phyloP scores from a whole-genome alignment of 2,113 vertebrate species.

The Mesoclemmys tuberculata region DNA sequence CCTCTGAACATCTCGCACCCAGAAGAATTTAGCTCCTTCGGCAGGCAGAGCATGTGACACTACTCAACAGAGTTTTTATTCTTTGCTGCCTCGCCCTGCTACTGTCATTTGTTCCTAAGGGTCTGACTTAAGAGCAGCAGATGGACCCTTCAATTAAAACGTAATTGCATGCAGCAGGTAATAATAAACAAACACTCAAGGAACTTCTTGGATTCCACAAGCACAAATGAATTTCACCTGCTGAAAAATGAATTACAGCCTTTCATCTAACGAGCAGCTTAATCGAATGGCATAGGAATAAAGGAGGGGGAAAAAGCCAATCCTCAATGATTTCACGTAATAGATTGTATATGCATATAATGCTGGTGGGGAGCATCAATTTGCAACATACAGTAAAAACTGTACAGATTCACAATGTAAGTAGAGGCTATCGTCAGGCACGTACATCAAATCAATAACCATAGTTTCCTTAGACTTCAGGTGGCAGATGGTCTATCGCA shows the following conservation, averaged over 20 bases:
- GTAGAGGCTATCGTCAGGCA: slow-evolving; percentile 26
- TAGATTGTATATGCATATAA: slow-evolving; percentile 56
- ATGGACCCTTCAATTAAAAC: slow-evolving; percentile 27
- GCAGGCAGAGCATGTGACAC: background rate
- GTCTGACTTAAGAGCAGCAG: slow-evolving; percentile 13
- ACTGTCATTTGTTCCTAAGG: background rate
- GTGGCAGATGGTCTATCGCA: slow-evolving; percentile 30
- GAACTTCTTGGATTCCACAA: slow-evolving; percentile 61
- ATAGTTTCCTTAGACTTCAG: slow-evolving; percentile 24
- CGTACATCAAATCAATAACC: slow-evolving; percentile 38
- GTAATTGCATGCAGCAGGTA: slow-evolving; percentile 54
- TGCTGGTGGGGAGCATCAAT: background rate
- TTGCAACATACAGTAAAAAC: slow-evolving; percentile 35
- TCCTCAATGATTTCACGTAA: slow-evolving; percentile 29
- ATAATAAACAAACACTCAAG: slow-evolving; percentile 59
- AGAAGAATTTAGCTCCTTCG: background rate
- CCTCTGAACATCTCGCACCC: background rate
- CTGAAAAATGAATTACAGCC: slow-evolving; percentile 53
- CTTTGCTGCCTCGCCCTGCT: background rate
- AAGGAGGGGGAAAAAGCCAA: slow-evolving; percentile 49
- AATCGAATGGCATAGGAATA: slow-evolving; percentile 48
- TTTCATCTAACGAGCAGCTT: slow-evolving; percentile 51
- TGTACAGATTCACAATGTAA: background rate
- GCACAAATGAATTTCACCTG: slow-evolving; percentile 39
- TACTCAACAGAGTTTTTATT: background rate